Base-by-base conservation (phyloP, 2,113 vertebrate genomes). In the Steatornis caripensis region DNA sequence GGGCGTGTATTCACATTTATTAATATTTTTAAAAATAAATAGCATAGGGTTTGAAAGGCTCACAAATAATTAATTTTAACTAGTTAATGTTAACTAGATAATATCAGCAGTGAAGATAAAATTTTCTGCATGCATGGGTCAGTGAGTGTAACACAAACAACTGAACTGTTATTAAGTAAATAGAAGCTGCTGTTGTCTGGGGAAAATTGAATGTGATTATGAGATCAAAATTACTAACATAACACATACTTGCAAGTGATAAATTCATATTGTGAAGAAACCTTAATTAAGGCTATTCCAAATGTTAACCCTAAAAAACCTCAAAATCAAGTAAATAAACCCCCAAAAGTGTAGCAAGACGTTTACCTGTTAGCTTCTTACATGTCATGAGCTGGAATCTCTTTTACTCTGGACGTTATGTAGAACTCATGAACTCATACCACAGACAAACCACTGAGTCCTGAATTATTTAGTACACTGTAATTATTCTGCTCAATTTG, bases 401-500 rank as follows among this genome's bases (percentile, higher is more conserved):
- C 1, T 55, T 89, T 91, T 93, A n/a, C 26, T 66, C 34, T 84
- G 75, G 65, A 70, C 5, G 4, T 65, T 58, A 57, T 9, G 9
- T 49, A 61, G 54, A n/a, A 70, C 1, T 7, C 11, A 18, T 68
- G 55, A 88, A 54, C 79, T 90, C 22, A 5, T 66, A 37, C 24
- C 12, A 37, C 43, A 91, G 64, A 45, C 6, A 89, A 84, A 75
- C 12, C 19, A 64, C 57, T 37, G 53, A 79, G 20, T 39, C 34
- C 21, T 83, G 54, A 88, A 87, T 93, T 91, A 83, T 79, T 84
- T 83, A 90, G 39, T 76, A 32, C 0, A 0, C 36, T 87, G 15
- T 82, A 95, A 90, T 92, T 96, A 90, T 95, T 91, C 74, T 72
- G 61, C 78, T 94, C 53, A 90, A 48, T 87, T 93, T 74, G 29